Evolutionary conservation across 1,140 invertebrate species (phyloP).

Genomic region (Drosophila micromelanica): DNA sequence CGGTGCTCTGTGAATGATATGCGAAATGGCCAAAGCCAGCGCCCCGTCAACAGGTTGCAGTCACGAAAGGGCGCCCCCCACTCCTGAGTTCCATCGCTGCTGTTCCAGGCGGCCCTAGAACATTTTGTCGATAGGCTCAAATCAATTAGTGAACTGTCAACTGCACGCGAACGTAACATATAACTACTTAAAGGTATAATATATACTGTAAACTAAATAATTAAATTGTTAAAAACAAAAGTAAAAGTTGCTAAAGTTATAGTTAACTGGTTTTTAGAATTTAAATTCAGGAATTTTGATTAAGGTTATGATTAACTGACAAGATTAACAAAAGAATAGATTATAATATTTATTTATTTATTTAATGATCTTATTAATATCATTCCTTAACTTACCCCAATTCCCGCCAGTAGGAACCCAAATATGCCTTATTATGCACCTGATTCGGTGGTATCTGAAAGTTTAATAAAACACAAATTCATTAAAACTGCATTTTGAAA

Average conservation of each 20-base stretch:
- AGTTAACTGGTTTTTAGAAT: no score
- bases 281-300: not conserved
- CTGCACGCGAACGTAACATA: conserved; percentile 15
- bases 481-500: conserved; percentile 8
- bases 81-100: conserved; percentile 78
- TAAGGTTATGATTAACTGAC: no score
- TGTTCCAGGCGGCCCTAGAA: conserved; percentile 80
- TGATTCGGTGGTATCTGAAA: conserved; percentile 80
- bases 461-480: not conserved
- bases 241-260: not conserved
- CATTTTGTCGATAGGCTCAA: conserved; percentile 27
- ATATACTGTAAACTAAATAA: not conserved
- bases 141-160: conserved; percentile 30
- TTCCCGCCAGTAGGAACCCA: conserved; percentile 83
- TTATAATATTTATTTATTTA: no score
- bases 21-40: conserved; percentile 84
- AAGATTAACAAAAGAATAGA: no score
- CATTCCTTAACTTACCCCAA: conserved; percentile 72
- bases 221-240: not conserved
- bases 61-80: conserved; percentile 84
- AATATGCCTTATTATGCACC: conserved; percentile 78
- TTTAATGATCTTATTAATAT: no score
- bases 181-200: not conserved
- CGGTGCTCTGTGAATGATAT: conserved; percentile 79
- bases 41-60: conserved; percentile 79